Percentiles rank a stretch among this genome's conserved stretches.
Conservation (phyloP, 1,140 invertebrate genomes). For the Meloidogyne hapla region DNA sequence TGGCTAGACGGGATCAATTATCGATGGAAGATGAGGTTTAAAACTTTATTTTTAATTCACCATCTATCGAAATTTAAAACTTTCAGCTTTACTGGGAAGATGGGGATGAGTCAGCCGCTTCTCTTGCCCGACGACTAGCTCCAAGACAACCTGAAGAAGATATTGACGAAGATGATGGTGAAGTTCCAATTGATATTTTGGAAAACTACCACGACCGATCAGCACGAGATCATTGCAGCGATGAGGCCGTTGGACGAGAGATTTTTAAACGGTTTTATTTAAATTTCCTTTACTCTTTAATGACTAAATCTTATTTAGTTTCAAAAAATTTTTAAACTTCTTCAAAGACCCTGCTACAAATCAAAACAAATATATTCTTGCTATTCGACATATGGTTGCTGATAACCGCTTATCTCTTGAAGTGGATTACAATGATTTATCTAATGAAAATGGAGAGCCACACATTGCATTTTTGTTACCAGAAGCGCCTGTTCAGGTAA, state of each 20-base stretch:
- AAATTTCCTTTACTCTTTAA: constrained; percentile 17
- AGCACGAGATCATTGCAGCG: constrained; percentile 90
- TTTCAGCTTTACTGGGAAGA: constrained; percentile 70
- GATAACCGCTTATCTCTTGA: constrained; percentile 79
- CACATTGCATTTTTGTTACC: constrained; percentile 92
- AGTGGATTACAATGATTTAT: constrained; percentile 87
- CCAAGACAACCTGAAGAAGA: constrained; percentile 70
- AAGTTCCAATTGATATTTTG: constrained; percentile 76
- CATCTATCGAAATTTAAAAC: not conserved
- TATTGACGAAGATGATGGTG: constrained; percentile 72
- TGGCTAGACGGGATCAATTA: constrained; percentile 76
- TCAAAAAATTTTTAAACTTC: constrained; percentile 55
- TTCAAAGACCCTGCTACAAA: constrained; percentile 49
- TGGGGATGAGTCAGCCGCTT: constrained; percentile 70
- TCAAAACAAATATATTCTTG: constrained; percentile 51
- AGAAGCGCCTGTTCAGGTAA: constrained; percentile 86
- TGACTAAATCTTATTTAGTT: constrained; percentile 37
- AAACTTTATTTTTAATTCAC: not conserved
- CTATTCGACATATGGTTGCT: constrained; percentile 62
- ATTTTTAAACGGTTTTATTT: constrained; percentile 84
- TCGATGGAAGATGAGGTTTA: constrained; percentile 51
- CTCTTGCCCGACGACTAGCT: constrained; percentile 76
- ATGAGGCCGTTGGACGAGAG: constrained; percentile 90
- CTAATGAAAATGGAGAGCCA: constrained; percentile 77
- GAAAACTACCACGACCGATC: constrained; percentile 79